Evolutionary conservation across 2,797 vertebrate genomes (phyloP).

Genomic region (Otolemur crassicaudatus): DNA sequence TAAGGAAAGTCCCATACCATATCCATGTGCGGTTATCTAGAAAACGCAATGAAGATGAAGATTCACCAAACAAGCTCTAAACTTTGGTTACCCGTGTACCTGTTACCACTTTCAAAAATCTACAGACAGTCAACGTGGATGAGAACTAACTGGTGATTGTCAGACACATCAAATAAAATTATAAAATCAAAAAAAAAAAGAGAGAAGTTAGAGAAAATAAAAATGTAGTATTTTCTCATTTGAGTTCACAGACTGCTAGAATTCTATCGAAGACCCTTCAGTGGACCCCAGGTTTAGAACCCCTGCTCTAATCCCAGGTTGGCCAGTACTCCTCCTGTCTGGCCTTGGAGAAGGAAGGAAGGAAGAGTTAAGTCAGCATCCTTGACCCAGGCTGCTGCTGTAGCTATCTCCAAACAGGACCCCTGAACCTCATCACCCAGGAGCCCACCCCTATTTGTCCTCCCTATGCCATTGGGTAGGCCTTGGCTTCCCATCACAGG

Average conservation of each 20-base stretch:
- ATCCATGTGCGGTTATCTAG: too few relatives aligned
- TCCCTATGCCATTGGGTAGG: neutral
- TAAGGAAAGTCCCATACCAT: too few relatives aligned
- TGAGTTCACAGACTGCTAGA: neutral
- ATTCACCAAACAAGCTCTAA: too few relatives aligned
- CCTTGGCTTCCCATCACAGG: neutral
- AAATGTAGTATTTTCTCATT: slow-evolving; percentile 41
- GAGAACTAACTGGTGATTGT: too few relatives aligned
- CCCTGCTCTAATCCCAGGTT: neutral
- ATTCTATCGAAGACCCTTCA: slow-evolving; percentile 29
- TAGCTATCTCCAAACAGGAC: neutral
- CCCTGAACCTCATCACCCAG: neutral
- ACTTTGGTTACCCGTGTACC: too few relatives aligned
- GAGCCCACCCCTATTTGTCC: neutral
- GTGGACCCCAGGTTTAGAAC: slow-evolving; percentile 9
- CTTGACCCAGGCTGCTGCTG: neutral
- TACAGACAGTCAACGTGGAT: too few relatives aligned
- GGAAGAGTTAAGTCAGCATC: neutral
- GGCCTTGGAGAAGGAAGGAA: neutral
- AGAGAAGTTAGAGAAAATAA: neutral
- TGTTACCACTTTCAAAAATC: too few relatives aligned
- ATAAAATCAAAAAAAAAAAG: too few relatives aligned
- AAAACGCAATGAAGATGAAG: too few relatives aligned
- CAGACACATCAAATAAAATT: too few relatives aligned
- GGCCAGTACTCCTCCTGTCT: neutral